Evolutionary conservation across 2,888 invertebrate species (phyloP).

Genomic region (Iselma pallidipennis): DNA sequence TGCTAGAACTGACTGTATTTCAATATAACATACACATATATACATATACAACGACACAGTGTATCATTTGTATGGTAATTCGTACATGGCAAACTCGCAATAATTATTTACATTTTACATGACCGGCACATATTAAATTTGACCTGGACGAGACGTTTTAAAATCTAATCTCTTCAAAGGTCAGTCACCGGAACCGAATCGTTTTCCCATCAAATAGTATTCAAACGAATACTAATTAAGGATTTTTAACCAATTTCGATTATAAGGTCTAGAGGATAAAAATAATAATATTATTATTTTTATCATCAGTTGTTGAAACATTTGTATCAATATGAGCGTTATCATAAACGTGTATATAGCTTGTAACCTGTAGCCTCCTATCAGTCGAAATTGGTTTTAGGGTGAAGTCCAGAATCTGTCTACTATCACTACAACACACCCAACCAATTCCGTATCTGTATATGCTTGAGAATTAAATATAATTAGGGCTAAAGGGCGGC

Average conservation of each 20-base stretch:
- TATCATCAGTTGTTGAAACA: neutral
- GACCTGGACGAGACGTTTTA: neutral
- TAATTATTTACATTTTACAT: neutral
- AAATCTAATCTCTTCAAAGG: too few species aligned
- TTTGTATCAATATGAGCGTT: too few species aligned
- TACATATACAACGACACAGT: conserved; percentile 17
- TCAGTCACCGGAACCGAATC: too few species aligned
- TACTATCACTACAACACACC: neutral
- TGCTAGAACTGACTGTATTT: conserved; percentile 34
- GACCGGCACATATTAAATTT: neutral
- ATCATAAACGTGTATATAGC: too few species aligned
- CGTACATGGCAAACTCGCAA: conserved; percentile 15
- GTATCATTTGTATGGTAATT: conserved; percentile 43
- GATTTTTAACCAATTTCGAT: too few species aligned
- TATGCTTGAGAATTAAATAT: conserved; percentile 5
- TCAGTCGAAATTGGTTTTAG: neutral
- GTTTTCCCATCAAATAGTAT: neutral
- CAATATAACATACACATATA: conserved; percentile 31
- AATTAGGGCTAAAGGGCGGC: neutral
- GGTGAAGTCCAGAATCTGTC: neutral
- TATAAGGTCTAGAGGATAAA: too few species aligned
- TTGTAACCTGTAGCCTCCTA: neutral
- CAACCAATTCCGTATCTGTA: neutral
- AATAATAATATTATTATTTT: too few species aligned
- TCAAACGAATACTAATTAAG: too few species aligned